Evolutionary conservation across 2,797 vertebrate genomes (phyloP).

Genomic region (Cossypha caffra): DNA sequence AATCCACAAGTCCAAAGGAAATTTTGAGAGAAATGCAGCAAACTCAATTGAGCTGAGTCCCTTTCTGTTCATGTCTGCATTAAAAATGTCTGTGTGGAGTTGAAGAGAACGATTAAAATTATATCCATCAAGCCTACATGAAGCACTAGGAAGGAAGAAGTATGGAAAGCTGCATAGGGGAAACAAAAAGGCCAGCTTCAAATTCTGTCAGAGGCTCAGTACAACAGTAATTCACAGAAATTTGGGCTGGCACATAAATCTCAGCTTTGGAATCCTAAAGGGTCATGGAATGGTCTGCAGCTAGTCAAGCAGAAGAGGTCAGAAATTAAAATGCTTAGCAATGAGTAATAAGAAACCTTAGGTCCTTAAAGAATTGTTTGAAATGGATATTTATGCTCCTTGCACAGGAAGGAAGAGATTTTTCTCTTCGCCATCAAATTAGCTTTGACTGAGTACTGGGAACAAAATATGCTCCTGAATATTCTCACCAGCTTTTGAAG

Average conservation of each 20-base stretch:
- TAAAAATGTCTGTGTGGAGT: not conserved
- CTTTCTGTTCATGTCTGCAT: not conserved
- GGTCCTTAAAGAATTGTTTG: conserved; percentile 32
- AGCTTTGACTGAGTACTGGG: not conserved
- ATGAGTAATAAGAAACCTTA: conserved; percentile 61
- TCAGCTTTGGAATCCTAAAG: conserved; percentile 63
- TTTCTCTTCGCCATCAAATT: conserved; percentile 22
- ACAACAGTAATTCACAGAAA: conserved; percentile 42
- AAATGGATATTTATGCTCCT: conserved; percentile 58
- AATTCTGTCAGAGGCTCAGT: not conserved
- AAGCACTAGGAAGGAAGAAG: not conserved
- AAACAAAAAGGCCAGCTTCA: not conserved
- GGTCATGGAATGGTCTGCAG: conserved; percentile 65
- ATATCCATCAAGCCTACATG: not conserved
- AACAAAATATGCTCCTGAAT: not conserved
- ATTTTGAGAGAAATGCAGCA: not conserved
- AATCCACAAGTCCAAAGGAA: not conserved
- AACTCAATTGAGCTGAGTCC: not conserved
- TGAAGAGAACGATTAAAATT: not conserved
- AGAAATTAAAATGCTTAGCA: conserved; percentile 73
- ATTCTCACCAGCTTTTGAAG: not conserved
- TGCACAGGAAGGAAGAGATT: not conserved
- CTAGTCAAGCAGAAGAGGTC: conserved; percentile 73
- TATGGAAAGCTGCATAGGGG: not conserved
- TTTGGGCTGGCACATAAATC: conserved; percentile 59